Evolutionary conservation across 2,888 invertebrate species (phyloP).

Genomic region (Lypha dubia): DNA sequence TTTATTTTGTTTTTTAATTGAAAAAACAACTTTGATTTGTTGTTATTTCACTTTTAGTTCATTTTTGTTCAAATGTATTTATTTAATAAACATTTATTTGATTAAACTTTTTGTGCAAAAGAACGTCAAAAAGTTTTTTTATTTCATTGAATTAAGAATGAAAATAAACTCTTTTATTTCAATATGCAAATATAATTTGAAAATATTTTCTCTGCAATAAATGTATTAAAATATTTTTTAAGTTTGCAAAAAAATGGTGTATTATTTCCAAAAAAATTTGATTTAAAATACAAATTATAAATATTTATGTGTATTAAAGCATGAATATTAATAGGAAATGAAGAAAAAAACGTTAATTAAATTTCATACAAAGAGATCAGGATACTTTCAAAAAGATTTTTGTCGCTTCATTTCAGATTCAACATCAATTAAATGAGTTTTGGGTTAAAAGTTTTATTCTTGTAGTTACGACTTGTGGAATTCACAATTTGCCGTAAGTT

Average conservation of each 20-base stretch:
- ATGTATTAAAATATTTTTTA: background rate
- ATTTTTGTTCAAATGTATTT: background rate
- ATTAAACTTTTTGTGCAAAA: background rate
- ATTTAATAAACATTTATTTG: background rate
- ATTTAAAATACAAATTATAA: background rate
- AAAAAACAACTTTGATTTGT: background rate
- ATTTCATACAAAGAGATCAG: too few relatives aligned
- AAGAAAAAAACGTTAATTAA: too few relatives aligned
- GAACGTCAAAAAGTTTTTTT: background rate
- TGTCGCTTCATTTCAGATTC: too few relatives aligned
- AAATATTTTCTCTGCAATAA: background rate
- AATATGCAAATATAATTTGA: background rate
- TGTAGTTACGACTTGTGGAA: too few relatives aligned
- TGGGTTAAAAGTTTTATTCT: too few relatives aligned
- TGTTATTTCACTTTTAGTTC: background rate
- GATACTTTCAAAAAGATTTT: too few relatives aligned
- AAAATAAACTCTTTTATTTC: background rate
- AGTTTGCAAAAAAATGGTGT: too few relatives aligned
- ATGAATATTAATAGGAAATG: background rate
- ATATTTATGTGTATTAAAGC: background rate
- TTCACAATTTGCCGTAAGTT: too few relatives aligned
- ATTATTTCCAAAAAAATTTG: too few relatives aligned
- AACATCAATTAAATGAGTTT: too few relatives aligned
- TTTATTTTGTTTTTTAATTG: background rate
- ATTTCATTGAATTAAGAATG: background rate